Base-by-base conservation (phyloP, 2,888 invertebrate species). In the Aleiodes leptofemur region DNA sequence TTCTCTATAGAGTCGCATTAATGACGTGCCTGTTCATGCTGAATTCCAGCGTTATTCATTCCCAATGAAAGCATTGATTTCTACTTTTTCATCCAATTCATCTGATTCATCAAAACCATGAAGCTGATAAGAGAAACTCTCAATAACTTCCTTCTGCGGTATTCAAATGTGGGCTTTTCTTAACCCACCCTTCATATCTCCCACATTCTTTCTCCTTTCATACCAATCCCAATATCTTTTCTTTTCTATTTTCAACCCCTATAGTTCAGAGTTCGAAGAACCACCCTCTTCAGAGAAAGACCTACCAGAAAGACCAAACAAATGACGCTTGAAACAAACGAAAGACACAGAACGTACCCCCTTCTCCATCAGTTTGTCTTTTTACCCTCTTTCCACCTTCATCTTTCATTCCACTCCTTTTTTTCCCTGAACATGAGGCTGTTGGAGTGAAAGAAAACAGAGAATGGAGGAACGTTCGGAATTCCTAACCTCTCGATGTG, bases 311-410 rank as follows among this genome's bases (percentile, higher is more conserved):
- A 78, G 77, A 77, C 83, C 86, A 87, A 89, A 89, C 86, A 89
- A 89, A 89, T 89, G 89, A 88, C 86, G 88, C 88, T 89, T 88
- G 89, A 89, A 89, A 88, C 88, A 88, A 89, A 88, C 86, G 86
- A 85, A 89, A 89, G 86, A 87, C 83, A 83, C 84, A 81, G 72
- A 74, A 78, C 82, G 16, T 51, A n/a, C 61, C 61, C 81, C 86
- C 87, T 29, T 14, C 86, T 85, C 86, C 79, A 77, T 80, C 66
- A 69, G 79, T 81, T 81, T 80, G 80, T 74, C 70, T 75, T 77
- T 73, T 77, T 48, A 73, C 76, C 59, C 64, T 79, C 77, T 76
- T 72, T 77, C 70, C 73, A 71, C 71, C 76, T 57, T 76, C 69
- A 78, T 73, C 56, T 69, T 59, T 64, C 59, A 29, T 68, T 74